A percentile compares a stretch with the other conserved stretches of the same genome.
These are phyloP conservation scores for Mellivora capensis DNA, from an alignment of 2,113 vertebrate genomes.

Conservation along the genomic window DNA sequence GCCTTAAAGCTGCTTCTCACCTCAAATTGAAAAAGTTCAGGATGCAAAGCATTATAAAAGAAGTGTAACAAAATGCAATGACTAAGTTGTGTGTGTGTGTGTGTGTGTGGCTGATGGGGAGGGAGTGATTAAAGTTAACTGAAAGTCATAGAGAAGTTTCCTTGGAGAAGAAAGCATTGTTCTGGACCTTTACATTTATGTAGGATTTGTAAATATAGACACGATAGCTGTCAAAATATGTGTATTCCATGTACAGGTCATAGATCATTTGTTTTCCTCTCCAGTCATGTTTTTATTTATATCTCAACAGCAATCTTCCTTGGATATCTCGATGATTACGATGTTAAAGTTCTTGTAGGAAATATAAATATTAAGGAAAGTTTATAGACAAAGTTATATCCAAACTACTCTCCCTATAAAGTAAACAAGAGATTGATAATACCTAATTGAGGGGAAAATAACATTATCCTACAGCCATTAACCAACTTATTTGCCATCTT, in stretches of 20 bases:
- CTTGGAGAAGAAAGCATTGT: background rate
- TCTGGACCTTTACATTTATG: background rate
- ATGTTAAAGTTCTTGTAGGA: no score
- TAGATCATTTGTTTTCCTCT: background rate
- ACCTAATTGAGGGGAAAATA: background rate
- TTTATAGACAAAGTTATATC: background rate
- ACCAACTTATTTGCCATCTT: background rate
- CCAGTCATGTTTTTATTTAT: background rate
- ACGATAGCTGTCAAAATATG: accelerated
- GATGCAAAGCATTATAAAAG: background rate
- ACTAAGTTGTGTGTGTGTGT: background rate
- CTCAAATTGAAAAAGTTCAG: background rate
- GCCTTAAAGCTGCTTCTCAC: background rate
- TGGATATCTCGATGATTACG: background rate
- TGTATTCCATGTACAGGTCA: background rate
- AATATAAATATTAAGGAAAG: background rate
- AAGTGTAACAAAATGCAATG: background rate
- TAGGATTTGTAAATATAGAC: background rate
- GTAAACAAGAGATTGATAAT: background rate
- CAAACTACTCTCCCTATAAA: background rate
- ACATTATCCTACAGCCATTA: background rate
- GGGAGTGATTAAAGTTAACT: background rate
- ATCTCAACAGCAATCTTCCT: background rate
- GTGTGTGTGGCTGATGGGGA: background rate
- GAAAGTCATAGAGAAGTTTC: background rate